Evolutionary conservation across 2,113 vertebrate genomes (phyloP), one percentile per base, ranked within the genome.

Genomic region (Pseudorhombus dupliciocellatus): DNA sequence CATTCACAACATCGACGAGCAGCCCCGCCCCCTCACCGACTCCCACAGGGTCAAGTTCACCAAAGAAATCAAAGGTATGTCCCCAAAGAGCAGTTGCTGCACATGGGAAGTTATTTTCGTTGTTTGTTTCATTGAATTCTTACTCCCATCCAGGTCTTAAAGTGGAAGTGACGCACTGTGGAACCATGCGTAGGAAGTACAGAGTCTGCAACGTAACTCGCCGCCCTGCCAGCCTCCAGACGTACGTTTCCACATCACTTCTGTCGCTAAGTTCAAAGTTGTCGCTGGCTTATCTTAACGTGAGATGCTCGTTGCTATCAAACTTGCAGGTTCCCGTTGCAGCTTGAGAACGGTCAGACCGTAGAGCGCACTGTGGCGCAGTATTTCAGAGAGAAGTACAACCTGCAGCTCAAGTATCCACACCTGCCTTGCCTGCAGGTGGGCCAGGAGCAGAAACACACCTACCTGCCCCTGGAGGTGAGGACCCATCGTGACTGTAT

Each of bases 31-130:
- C 72, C 94, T 98, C 83, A 96, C 97, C 44, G 97, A 98, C 92
- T 98, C 96, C 90, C 97, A 99, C 91, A 92, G 97, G 83, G 97
- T 99, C 92, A 98, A 98, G 93, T 99, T 99, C 93, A 98, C 97
- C 94, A 99, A 98, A 95, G 97, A 99, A 95, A 99, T 99, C 94
- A 98, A 97, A 95, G 97, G 97, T 99, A 79, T 2, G 12, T 64
- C 56, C 4, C 34, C 8, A 18, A n/a, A 28, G n/a, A 70, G n/a
- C 52, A 54, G 54, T 53, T 54, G 30, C 6, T 20, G 42, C 6
- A 3, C 7, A 1, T 46, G 22, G 7, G n/a, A 34, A 52, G 10
- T 25, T 46, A 58, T 61, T 34, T 4, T 52, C 55, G 20, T n/a
- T 65, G 15, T 62, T 71, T 11, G 62, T 42, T 16, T 74, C 37